Evolutionary conservation across 2,888 invertebrate genomes (phyloP), one percentile per base, ranked within the genome.

Genomic region (Beris chalybata): DNA sequence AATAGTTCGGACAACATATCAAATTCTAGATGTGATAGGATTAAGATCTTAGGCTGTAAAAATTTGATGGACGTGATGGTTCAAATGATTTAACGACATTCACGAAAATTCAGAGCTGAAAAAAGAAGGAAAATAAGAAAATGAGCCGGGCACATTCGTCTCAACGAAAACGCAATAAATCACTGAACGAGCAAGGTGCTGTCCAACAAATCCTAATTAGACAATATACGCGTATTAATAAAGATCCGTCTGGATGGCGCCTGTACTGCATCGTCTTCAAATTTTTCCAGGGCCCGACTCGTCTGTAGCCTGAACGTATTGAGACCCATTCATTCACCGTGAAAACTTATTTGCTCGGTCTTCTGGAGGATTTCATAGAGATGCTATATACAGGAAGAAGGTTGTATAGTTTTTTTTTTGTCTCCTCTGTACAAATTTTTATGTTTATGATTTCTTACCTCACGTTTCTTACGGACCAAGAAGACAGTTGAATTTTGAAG

Each of bases 121-220:
- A 56, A 56, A 15, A 38, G 5, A 56, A 38, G 38, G 38, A 56
- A 56, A 56, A 56, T n/a, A 13, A 13, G 52, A 50, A 61, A 30
- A 53, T 11, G 30, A 30, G 30, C n/a, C 31, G n/a, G 4, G 11
- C 22, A 53, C 32, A 61, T 32, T 61, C 61, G 38, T 61, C 61
- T 50, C 50, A 13, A 50, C 52, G 52, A 50, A 61, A 50, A 52
- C 50, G 52, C 45, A 64, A 67, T 67, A 67, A 67, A 67, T 67
- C 67, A 67, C 67, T 61, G 50, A 47, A 55, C 30, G 48, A 54
- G 65, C 50, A 56, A 65, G 65, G 68, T 68, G 65, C 61, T 61
- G 65, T 55, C 65, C 61, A 65, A 68, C 59, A 65, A 68, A 65
- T 68, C 65, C 68, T 68, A 68, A 68, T 68, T 68, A 68, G 65